phyloP scores from a whole-genome alignment of 2,113 vertebrate genomes.

The Hippocampus abdominalis region DNA sequence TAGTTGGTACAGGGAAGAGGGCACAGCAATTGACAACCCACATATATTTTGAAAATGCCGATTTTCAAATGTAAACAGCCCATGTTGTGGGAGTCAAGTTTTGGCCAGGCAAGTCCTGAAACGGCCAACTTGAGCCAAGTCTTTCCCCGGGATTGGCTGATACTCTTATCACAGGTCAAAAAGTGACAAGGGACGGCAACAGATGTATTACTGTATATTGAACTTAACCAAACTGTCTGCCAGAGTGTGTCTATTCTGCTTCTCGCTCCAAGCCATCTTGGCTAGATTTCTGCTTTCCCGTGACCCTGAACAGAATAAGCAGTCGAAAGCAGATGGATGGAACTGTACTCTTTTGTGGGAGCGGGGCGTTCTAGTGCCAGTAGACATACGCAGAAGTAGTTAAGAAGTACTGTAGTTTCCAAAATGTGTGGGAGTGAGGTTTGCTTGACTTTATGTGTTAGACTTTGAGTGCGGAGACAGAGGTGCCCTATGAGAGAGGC shows the following conservation, averaged over 20 bases:
- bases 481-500: constrained; percentile 33
- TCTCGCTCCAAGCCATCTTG: not conserved
- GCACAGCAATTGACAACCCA: too few species aligned
- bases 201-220: too few species aligned
- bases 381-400: constrained; percentile 8
- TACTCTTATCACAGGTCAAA: too few species aligned
- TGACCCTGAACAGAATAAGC: not conserved
- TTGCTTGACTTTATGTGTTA: constrained; percentile 14
- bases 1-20: too few species aligned
- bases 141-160: too few species aligned
- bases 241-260: not conserved
- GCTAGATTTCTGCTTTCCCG: not conserved
- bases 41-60: too few species aligned
- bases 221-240: not conserved
- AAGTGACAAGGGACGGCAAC: too few species aligned
- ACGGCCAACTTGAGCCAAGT: too few species aligned
- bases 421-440: constrained; percentile 21
- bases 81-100: too few species aligned
- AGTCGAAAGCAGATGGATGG: not conserved
- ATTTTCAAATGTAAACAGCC: too few species aligned
- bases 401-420: constrained; percentile 19
- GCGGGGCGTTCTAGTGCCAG: not conserved
- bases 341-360: not conserved
- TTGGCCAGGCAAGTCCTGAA: too few species aligned
- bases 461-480: constrained; percentile 14